These are phyloP conservation scores for Oegoconia quadripuncta DNA, from an alignment of 2,888 invertebrate species.

Conservation along the genomic window DNA sequence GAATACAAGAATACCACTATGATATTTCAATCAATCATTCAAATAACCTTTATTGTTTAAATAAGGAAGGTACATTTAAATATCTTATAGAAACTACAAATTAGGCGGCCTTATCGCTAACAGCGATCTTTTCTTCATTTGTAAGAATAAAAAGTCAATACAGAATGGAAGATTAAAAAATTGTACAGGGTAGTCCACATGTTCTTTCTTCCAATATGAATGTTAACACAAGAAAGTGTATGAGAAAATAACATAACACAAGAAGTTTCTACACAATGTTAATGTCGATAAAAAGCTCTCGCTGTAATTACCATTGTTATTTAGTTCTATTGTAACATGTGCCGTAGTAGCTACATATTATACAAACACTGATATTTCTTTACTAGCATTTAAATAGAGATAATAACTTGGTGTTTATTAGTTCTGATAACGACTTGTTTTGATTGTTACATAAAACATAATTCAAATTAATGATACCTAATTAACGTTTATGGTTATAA, in stretches of 20 bases:
- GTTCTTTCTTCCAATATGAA: neutral
- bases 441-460: neutral
- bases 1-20: too few species aligned
- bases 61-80: too few species aligned
- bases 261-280: slow-evolving; percentile 40
- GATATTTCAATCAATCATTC: too few species aligned
- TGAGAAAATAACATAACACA: slow-evolving; percentile 37
- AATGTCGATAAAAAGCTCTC: slow-evolving; percentile 48
- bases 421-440: neutral
- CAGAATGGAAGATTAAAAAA: too few species aligned
- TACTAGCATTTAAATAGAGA: neutral
- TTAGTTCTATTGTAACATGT: slow-evolving; percentile 27
- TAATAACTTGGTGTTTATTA: neutral
- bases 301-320: slow-evolving; percentile 49
- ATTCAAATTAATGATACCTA: neutral
- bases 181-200: too few species aligned
- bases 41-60: too few species aligned
- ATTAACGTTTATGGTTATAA: neutral
- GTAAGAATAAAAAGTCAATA: too few species aligned
- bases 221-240: slow-evolving; percentile 35
- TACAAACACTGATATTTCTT: neutral
- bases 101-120: too few species aligned
- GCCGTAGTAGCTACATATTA: neutral
- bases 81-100: too few species aligned
- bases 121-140: too few species aligned